Conservation (phyloP, 2,888 invertebrate genomes). For the Habroteleia sp. region DNA sequence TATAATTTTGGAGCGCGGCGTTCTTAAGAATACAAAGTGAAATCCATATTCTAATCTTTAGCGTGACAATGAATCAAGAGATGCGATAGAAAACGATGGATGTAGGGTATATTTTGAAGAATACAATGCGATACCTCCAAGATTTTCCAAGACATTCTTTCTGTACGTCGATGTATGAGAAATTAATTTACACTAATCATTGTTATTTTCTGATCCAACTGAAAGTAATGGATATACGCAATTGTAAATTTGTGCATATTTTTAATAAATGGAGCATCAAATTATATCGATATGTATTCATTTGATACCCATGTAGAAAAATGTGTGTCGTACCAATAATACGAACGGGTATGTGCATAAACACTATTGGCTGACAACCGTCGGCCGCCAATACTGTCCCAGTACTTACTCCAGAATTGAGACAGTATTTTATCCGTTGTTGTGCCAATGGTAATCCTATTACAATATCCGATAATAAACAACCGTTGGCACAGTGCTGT, state of each 20-base stretch:
- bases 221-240: constrained; percentile 78
- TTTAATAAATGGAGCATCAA: constrained; percentile 80
- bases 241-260: constrained; percentile 80
- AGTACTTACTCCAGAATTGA: too few species aligned
- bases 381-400: too few species aligned
- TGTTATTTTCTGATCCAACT: constrained; percentile 71
- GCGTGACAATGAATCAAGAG: constrained; percentile 66
- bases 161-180: constrained; percentile 75
- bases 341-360: too few species aligned
- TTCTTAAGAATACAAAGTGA: constrained; percentile 13
- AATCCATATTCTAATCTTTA: constrained; percentile 22
- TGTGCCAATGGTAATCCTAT: too few species aligned
- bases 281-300: constrained; percentile 6
- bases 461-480: too few species aligned
- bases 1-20: constrained; percentile 8
- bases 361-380: too few species aligned
- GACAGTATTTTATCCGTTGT: too few species aligned
- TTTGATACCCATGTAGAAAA: too few species aligned
- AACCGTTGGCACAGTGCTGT: too few species aligned
- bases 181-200: constrained; percentile 65
- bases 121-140: constrained; percentile 68
- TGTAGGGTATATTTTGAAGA: constrained; percentile 76
- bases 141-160: constrained; percentile 73
- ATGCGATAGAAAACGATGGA: constrained; percentile 67
- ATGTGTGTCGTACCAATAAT: too few species aligned